Conservation (phyloP, 2,888 invertebrate genomes). For the Drosophila mimica region DNA sequence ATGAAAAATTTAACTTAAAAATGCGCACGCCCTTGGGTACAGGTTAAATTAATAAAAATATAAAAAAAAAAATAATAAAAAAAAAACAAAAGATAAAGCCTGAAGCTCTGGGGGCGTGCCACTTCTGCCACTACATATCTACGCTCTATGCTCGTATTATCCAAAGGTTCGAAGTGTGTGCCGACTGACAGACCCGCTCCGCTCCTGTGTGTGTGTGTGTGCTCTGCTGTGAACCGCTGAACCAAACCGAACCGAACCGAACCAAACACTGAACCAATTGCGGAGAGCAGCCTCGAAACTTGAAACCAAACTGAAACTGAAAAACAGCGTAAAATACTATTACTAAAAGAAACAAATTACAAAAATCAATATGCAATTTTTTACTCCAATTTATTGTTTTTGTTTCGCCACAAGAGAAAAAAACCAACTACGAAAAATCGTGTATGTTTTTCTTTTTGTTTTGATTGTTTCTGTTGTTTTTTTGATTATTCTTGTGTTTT, state of each 20-base stretch:
- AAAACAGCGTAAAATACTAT: conserved; percentile 42
- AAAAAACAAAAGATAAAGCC: conserved; percentile 11
- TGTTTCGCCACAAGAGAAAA: background rate
- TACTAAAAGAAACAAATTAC: conserved; percentile 17
- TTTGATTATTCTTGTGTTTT: conserved; percentile 41
- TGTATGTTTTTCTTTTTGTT: conserved; percentile 18
- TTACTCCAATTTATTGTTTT: conserved; percentile 28
- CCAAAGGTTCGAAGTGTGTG: conserved; percentile 76
- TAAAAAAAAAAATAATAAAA: background rate
- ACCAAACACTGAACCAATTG: conserved; percentile 43
- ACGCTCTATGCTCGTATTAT: conserved; percentile 81
- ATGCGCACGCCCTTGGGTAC: conserved; percentile 2
- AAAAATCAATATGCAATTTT: conserved; percentile 24
- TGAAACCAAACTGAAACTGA: conserved; percentile 29
- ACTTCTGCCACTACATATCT: conserved; percentile 66
- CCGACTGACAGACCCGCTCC: conserved; percentile 68
- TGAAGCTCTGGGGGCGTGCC: conserved; percentile 55
- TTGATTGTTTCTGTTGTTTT: background rate
- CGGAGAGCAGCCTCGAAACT: conserved; percentile 45
- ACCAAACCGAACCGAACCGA: conserved; percentile 28
- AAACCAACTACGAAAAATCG: conserved; percentile 37
- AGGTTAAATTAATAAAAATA: background rate
- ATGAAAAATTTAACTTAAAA: background rate
- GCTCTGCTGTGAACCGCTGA: conserved; percentile 68
- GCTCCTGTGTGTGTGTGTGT: conserved; percentile 39